Conservation (phyloP, 2,113 vertebrate genomes). For the Ancistrus triradiatus region DNA sequence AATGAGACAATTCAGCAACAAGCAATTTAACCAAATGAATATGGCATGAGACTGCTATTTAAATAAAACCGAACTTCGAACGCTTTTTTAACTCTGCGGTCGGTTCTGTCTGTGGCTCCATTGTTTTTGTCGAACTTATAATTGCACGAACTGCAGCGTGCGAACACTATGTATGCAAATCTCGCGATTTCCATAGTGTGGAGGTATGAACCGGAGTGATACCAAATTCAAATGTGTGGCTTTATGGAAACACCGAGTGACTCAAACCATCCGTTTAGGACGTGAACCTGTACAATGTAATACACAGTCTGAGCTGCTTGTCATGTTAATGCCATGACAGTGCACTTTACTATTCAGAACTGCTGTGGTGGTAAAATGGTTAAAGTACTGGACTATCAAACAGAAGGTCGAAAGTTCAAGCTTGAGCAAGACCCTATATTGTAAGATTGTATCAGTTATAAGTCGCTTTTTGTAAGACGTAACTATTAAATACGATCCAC, state of each 20-base stretch:
- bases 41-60: not conserved
- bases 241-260: constrained; percentile 11
- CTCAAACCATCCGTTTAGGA: constrained; percentile 3
- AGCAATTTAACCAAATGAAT: not conserved
- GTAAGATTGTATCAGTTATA: no score
- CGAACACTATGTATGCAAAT: constrained; percentile 39
- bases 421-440: no score
- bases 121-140: constrained; percentile 21
- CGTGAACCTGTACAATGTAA: not conserved
- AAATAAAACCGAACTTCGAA: constrained; percentile 8
- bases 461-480: no score
- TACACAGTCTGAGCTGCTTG: not conserved
- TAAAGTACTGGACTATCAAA: no score
- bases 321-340: no score
- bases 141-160: constrained; percentile 3
- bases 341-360: no score
- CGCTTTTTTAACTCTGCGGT: constrained; percentile 23
- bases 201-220: not conserved
- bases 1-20: constrained; percentile 7
- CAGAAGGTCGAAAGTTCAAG: no score
- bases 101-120: constrained; percentile 21
- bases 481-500: no score
- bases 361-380: no score
- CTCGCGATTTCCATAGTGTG: constrained; percentile 37
- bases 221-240: constrained; percentile 30